Conservation (phyloP, 1,140 invertebrate genomes). For the Drosophila bifasciata region DNA sequence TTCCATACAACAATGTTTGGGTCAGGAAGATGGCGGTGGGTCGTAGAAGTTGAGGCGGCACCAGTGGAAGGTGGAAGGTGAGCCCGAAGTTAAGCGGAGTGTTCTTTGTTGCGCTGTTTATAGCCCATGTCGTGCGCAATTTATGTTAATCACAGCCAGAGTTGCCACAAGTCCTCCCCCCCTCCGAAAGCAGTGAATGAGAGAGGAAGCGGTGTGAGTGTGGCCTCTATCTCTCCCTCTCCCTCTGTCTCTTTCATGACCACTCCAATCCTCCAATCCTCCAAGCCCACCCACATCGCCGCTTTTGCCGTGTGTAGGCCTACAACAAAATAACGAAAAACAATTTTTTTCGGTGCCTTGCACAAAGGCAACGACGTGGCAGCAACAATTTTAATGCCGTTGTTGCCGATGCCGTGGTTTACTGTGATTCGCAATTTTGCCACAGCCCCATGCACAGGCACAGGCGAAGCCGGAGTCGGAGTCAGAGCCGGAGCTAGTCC, state of each 20-base stretch:
- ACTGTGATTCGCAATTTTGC: conserved; percentile 60
- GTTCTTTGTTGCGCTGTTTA: conserved; percentile 32
- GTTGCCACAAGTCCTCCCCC: conserved; percentile 7
- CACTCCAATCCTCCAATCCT: too few relatives aligned
- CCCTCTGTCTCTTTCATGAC: too few relatives aligned
- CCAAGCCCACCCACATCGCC: not conserved
- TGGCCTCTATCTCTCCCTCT: not conserved
- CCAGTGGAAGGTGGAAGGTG: not conserved
- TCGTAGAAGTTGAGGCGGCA: not conserved
- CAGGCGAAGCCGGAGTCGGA: conserved; percentile 11
- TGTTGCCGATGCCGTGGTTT: conserved; percentile 55
- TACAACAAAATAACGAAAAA: conserved; percentile 61
- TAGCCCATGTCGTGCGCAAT: conserved; percentile 67
- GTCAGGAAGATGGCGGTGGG: not conserved
- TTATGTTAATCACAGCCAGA: conserved; percentile 65
- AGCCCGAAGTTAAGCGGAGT: conserved; percentile 8
- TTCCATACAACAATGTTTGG: conserved; percentile 26
- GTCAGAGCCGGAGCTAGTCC: conserved; percentile 18
- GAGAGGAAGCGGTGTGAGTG: conserved; percentile 13
- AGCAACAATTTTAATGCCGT: conserved; percentile 65
- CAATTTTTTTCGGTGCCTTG: conserved; percentile 57
- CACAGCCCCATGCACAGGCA: conserved; percentile 25
- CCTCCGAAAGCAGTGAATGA: too few relatives aligned
- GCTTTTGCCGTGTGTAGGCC: conserved; percentile 46
- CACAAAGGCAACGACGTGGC: conserved; percentile 58